Conservation (phyloP, 2,113 vertebrate genomes). For the Cyanistes caeruleus region DNA sequence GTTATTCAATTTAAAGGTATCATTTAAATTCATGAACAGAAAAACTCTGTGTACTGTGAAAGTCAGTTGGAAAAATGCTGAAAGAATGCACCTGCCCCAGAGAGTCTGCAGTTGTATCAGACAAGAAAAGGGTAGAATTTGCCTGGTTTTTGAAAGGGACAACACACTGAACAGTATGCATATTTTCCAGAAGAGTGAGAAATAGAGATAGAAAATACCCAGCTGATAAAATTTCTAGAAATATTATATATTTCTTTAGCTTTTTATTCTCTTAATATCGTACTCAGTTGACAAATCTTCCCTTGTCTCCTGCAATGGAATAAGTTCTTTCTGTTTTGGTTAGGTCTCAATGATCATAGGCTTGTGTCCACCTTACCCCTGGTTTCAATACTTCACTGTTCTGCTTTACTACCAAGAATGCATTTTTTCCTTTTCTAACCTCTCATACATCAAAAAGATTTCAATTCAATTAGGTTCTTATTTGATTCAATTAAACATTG, state of each 20-base stretch:
- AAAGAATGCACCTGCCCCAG: not conserved
- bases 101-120: not conserved
- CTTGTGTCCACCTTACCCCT: not conserved
- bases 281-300: not conserved
- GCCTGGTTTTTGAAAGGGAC: not conserved
- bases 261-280: not conserved
- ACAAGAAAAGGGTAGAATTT: not conserved
- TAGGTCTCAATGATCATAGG: not conserved
- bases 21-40: not conserved
- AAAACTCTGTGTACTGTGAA: not conserved
- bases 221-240: not conserved
- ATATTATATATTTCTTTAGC: not conserved
- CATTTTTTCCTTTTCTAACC: not conserved
- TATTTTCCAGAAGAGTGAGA: not conserved
- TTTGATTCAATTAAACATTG: not conserved
- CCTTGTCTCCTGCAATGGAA: not conserved
- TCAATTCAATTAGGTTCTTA: accelerated
- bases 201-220: not conserved
- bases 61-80: not conserved
- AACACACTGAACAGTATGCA: not conserved
- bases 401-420: accelerated
- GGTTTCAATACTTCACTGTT: not conserved
- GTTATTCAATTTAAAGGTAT: not conserved
- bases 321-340: not conserved
- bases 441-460: not conserved